Evolutionary conservation across 2,888 invertebrate genomes (phyloP), one percentile per base, ranked within the genome.

Genomic region (Orthosia gracilis): DNA sequence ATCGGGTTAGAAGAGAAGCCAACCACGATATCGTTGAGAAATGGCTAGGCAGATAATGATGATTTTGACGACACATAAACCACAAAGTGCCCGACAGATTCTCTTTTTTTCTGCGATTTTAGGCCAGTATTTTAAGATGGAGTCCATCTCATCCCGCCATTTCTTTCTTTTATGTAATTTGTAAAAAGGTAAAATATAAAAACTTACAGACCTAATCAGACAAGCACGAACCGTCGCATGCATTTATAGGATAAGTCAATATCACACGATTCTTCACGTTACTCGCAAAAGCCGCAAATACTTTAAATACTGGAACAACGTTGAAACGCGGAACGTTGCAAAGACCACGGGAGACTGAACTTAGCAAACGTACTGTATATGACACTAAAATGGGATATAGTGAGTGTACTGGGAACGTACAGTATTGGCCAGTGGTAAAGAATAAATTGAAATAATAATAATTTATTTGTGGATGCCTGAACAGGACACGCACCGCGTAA

Each of bases 401-500:
- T 54, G 15, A 7, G 31, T 75, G 57, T 58, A 62, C 54, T 66
- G 4, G 21, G 54, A 26, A 49, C 12, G n/a, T 18, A 4, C 17
- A 49, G 26, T 45, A 66, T 66, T 73, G 61, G 66, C 65, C 61
- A 75, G 17, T 74, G n/a, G 1, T 47, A 15, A 15, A 4, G 40
- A 40, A 50, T 31, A 57, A 40, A 18, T 45, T 2, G 0, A 54
- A 1, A 17, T n/a, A 9, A 1, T 52, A 52, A n/a, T 23, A 15
- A 23, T 55, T 23, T 21, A 21, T 21, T 55, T 15, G 13, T 55
- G 13, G 11, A 55, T 12, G 21, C 21, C 23, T 21, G 21, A 21
- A 54, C 40, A 54, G 54, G 7, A 31, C 5, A 31, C 13, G 12
- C 4, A 54, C 4, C 12, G 54, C 54, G 13, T 13, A 50, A 13